phyloP scores from a whole-genome alignment of 2,888 invertebrate genomes.

The Pandemis heparana region DNA sequence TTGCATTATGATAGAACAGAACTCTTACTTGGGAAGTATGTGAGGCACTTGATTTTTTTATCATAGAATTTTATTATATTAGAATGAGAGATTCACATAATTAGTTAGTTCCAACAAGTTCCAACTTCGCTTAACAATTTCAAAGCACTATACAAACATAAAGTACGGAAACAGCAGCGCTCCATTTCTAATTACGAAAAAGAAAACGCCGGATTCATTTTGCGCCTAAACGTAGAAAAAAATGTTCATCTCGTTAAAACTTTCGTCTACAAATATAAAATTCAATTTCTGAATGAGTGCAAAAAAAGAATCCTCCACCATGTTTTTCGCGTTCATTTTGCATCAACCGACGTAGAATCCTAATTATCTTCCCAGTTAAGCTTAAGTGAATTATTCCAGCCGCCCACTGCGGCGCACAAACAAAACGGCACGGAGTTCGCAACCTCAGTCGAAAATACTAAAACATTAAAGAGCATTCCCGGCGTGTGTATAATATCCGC shows the following conservation, averaged over 20 bases:
- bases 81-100: no score
- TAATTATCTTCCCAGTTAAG: constrained; percentile 86
- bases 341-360: constrained; percentile 84
- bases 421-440: constrained; percentile 82
- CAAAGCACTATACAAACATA: neutral
- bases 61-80: no score
- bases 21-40: neutral
- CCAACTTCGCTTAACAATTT: neutral
- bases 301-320: constrained; percentile 77
- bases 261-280: constrained; percentile 82
- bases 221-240: constrained; percentile 70
- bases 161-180: constrained; percentile 9
- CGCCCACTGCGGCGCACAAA: constrained; percentile 83
- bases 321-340: constrained; percentile 84
- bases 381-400: constrained; percentile 85
- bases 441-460: constrained; percentile 85
- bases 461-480: constrained; percentile 83
- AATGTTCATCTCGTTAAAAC: constrained; percentile 80
- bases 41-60: neutral
- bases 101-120: neutral
- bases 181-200: constrained; percentile 63
- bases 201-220: constrained; percentile 65
- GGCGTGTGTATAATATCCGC: constrained; percentile 80
- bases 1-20: neutral
- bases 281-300: constrained; percentile 84